Evolutionary conservation across 2,113 vertebrate species (phyloP), one percentile per base, ranked within the genome.

Genomic region (Phalacrocorax aristotelis): DNA sequence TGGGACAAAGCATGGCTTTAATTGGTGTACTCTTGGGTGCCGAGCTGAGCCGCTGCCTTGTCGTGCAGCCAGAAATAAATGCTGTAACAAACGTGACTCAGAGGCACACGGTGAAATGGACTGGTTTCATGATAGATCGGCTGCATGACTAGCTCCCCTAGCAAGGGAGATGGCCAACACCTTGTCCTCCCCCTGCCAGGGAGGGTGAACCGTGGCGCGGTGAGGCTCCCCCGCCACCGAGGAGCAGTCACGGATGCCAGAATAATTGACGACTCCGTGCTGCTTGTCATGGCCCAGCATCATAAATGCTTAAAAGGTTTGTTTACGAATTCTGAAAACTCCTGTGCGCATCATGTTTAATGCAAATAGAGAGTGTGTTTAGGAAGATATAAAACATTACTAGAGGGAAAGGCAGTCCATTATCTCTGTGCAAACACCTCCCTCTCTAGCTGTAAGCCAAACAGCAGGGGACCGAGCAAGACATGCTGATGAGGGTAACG

Each of bases 301-400:
- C 93, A 79, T 80, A 91, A 96, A 93, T 87, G 95, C 94, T 96
- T 95, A 78, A 92, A 97, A 93, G 95, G 93, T 95, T 95, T 97
- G 96, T 97, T 97, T 97, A 95, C 95, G 87, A 84, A 95, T 95
- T 91, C 83, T 85, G 86, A 85, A 88, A 64, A 82, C 87, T 93
- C 95, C 89, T 55, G 91, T 9, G 58, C 2, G 4, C 94, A 93
- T 96, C 95, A 89, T 91, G 91, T 95, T 94, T 94, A 95, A 95
- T 96, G 96, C 97, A 98, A 96, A 97, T 87, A 89, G 90, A 75
- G 83, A 94, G 89, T 95, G 92, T 97, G 96, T 95, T 96, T 94
- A 89, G 97, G 93, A 94, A 96, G 96, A 93, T 95, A 95, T 57
- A 85, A 92, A 94, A 83, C 95, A 95, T 96, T 89, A 77, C 95